Base-by-base conservation (phyloP, 1,140 invertebrate genomes). In the Venturia canescens region DNA sequence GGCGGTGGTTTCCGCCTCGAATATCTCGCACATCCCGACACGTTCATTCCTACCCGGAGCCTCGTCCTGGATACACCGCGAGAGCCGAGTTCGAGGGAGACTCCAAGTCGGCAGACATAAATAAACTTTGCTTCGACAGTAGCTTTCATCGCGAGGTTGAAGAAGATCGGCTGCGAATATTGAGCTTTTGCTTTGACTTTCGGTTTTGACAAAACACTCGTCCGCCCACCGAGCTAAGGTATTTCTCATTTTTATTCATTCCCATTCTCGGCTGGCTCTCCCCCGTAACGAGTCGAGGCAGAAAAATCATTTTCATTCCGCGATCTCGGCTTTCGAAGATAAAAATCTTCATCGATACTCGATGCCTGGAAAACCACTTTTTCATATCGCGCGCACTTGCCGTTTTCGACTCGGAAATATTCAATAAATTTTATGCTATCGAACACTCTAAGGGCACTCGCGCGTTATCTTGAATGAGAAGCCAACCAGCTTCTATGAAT, bases 41-140 rank as follows among this genome's bases (percentile, higher is more conserved):
- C 81, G 80, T 78, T 84, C 87, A 89, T 87, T 88, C 82, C 85
- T 83, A 83, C 83, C 85, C 83, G 84, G 86, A 57, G 84, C 84
- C 80, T 79, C 83, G 82, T 84, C 82, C 82, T 29, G 70, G 60
- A 57, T 77, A 77, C 81, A 81, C 82, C 66, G 60, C 9, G 5
- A 26, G 60, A 63, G 60, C 5, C 5, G 27, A 26, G 4, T 63
- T 63, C 60, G n/a, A 23, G n/a, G 13, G 1, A 21, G 4, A 18
- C 21, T 63, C 21, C 48, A 15, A 53, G 13, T 3, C 23, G 15
- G 3, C 5, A 23, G 27, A 63, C 3, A 63, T 23, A 63, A 21
- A 23, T n/a, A 23, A 63, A 63, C 27, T 63, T 53, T n/a, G 18
- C 50, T 7, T 63, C 13, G 23, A 23, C 1, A 53, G 16, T 27